Base-by-base conservation (phyloP, 2,113 vertebrate genomes). In the Salvelinus sp. region DNA sequence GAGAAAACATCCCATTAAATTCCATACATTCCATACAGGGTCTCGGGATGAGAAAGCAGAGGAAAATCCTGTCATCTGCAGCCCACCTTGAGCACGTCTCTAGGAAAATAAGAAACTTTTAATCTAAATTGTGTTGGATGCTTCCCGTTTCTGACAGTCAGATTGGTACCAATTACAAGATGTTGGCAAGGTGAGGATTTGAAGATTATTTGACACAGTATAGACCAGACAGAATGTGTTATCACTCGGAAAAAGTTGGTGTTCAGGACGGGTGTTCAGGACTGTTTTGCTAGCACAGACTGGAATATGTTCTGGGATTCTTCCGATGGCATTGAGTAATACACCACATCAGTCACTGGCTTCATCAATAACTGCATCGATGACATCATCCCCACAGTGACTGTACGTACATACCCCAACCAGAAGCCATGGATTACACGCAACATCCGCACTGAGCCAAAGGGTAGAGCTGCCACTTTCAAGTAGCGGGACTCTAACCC, bases 141-240 rank as follows among this genome's bases (percentile, higher is more conserved):
- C 47, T 57, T 64, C 30, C 62, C 28, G 9, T 75, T 66, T 65
- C 33, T 77, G 76, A 72, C 47, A 30, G 44, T 60, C 50, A 64
- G 58, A 22, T 48, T 23, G 33, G 33, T 77, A 18, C 47, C 70
- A 67, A 67, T 57, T 38, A 50, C 27, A 9, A 57, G 25, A 30
- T 54, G 18, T 72, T 73, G 71, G 57, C 54, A 78, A 78, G 69
- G 66, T 71, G 76, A 27, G 74, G 65, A 82, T 86, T 81, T 76
- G 70, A 79, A 67, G 76, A 58, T 38, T 76, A 74, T 85, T 75
- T 86, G 80, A 89, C 77, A 83, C 76, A 78, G 80, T 67, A 79
- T 80, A 77, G 83, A 85, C 75, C 86, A 89, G 86, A 89, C 9
- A 44, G 38, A 44, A 44, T 86, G 88, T 62, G n/a, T 62, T 7